Conservation (phyloP, 2,113 vertebrate species). For the Girardinichthys multiradiatus region DNA sequence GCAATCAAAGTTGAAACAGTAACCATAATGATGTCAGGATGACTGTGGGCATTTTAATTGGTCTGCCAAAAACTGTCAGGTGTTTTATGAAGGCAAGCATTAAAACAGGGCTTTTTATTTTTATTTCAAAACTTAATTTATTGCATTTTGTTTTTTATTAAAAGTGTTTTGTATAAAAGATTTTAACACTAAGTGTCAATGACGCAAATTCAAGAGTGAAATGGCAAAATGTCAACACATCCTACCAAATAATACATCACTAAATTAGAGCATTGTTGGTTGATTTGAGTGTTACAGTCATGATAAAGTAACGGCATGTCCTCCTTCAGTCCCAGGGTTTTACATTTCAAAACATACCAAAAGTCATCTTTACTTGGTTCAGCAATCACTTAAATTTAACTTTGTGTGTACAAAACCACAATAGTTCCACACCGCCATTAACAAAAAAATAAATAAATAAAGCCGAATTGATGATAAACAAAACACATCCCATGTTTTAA, state of each 20-base stretch:
- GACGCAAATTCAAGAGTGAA: not conserved
- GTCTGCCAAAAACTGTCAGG: not conserved
- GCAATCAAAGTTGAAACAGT: not conserved
- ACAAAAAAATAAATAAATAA: too few species aligned
- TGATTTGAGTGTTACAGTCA: too few species aligned
- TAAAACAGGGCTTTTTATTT: not conserved
- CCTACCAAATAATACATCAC: not conserved
- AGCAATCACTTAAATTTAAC: too few species aligned
- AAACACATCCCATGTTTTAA: too few species aligned
- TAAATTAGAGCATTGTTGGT: too few species aligned
- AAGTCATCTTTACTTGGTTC: too few species aligned
- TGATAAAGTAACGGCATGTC: too few species aligned
- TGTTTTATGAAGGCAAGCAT: not conserved
- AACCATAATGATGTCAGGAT: not conserved
- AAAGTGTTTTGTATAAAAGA: not conserved
- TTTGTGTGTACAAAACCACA: too few species aligned
- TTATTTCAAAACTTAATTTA: not conserved
- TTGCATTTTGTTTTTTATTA: not conserved
- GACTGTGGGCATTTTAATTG: not conserved
- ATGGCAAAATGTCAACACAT: not conserved
- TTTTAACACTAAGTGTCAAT: not conserved
- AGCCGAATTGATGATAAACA: too few species aligned
- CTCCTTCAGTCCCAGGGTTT: too few species aligned
- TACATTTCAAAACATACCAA: too few species aligned
- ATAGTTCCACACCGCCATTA: too few species aligned